Base-by-base conservation (phyloP, 2,888 invertebrate species). In the Acronicta aceris region DNA sequence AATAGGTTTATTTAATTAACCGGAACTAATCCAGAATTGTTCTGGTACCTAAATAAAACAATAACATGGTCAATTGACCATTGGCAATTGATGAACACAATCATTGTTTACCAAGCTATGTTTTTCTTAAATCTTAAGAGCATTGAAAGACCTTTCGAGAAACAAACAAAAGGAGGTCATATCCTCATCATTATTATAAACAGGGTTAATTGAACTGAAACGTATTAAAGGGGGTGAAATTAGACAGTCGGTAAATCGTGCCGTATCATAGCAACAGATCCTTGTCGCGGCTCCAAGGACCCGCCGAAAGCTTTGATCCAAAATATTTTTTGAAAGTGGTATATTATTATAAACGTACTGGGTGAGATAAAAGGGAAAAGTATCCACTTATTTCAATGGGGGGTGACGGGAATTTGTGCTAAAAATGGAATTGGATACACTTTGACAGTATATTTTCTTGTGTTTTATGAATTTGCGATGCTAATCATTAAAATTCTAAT, bases 241-340 rank as follows among this genome's bases (percentile, higher is more conserved):
- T 84, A 83, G 81, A 76, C 81, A 80, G 81, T 84, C 79, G 61
- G 57, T 76, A 60, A 79, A 74, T 74, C 92, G 90, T 92, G 92
- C 88, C 84, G 91, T 92, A 83, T 84, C 92, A 69, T 79, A 75
- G 92, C 85, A 88, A 92, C 92, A 65, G 64, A 8, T 65, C 59
- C 47, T 62, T 61, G 58, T 53, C 4, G 66, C 73, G 62, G 70
- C 63, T 49, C 43, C 50, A 57, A 71, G 64, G 52, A 63, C 55
- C 41, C 30, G 17, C 21, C 30, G 36, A 59, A 45, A 42, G 33
- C 43, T 54, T 61, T 65, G 59, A 56, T 50, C 9, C 43, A 55
- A 69, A 71, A 71, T 65, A 64, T 73, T 74, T 67, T 65, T 59
- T 38, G 25, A 67, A 79, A 69, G 78, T 66, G 68, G 60, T 47